Evolutionary conservation across 2,113 vertebrate species (phyloP).

Genomic region (Fulica atra): DNA sequence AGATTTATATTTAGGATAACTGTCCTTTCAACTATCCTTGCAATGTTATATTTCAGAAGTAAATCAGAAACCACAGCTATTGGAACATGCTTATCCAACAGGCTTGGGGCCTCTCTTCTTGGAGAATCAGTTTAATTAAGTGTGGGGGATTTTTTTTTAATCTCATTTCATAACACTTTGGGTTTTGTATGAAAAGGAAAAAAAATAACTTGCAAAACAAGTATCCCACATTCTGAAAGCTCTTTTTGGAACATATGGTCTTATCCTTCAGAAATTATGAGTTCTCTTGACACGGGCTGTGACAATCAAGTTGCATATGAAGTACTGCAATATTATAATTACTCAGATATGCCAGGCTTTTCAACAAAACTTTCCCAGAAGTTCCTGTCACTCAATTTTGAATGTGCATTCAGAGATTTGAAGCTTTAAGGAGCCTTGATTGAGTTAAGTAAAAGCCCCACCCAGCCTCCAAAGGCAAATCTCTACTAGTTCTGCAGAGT

Average conservation of each 20-base stretch:
- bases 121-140: conserved; percentile 17
- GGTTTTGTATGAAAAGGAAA: not conserved
- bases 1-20: not conserved
- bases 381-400: conserved; percentile 61
- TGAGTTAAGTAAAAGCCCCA: conserved; percentile 34
- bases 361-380: conserved; percentile 68
- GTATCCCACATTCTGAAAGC: conserved; percentile 61
- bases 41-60: not conserved
- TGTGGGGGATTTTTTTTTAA: not conserved
- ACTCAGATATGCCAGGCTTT: conserved; percentile 54
- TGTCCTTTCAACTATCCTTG: not conserved
- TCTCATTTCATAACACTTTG: conserved; percentile 21
- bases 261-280: conserved; percentile 66
- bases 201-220: conserved; percentile 55
- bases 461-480: conserved; percentile 21
- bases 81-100: not conserved
- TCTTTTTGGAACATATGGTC: conserved; percentile 63
- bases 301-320: conserved; percentile 70
- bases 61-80: not conserved
- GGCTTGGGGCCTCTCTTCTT: not conserved
- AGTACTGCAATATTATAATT: conserved; percentile 65
- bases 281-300: conserved; percentile 66
- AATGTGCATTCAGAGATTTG: conserved; percentile 60
- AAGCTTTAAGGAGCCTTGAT: conserved; percentile 65
- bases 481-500: not conserved